A percentile compares a stretch with the other conserved stretches of the same genome.
Evolutionary conservation across 1,140 invertebrate species (phyloP).

Genomic region (Galleria mellonella): DNA sequence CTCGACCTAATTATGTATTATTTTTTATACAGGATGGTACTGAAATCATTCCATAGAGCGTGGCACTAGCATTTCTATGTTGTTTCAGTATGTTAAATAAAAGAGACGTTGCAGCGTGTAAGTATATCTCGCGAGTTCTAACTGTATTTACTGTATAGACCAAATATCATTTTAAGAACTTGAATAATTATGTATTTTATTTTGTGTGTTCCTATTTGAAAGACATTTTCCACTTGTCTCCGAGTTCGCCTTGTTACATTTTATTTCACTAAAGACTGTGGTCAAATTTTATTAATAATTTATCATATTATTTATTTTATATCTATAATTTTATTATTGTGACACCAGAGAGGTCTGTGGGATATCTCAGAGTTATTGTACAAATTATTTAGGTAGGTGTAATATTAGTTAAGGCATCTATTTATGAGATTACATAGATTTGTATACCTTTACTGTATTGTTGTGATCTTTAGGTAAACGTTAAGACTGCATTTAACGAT

Average conservation of each 20-base stretch:
- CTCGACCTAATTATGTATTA: constrained; percentile 8
- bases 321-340: constrained; percentile 47
- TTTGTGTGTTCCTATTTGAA: constrained; percentile 61
- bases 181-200: constrained; percentile 34
- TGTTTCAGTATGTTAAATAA: constrained; percentile 9
- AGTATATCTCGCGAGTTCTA: constrained; percentile 6
- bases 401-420: constrained; percentile 58
- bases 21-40: constrained; percentile 23
- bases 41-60: constrained; percentile 47
- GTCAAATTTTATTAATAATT: constrained; percentile 57
- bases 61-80: constrained; percentile 21
- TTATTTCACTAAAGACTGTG: constrained; percentile 61
- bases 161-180: constrained; percentile 40
- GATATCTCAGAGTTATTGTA: constrained; percentile 61
- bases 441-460: constrained; percentile 54
- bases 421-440: constrained; percentile 71
- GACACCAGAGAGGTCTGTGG: constrained; percentile 46
- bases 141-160: constrained; percentile 44
- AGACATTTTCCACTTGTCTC: constrained; percentile 50
- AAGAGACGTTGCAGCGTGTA: constrained; percentile 10
- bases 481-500: constrained; percentile 68
- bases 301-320: constrained; percentile 70
- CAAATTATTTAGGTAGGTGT: constrained; percentile 66
- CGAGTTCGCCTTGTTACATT: constrained; percentile 43
- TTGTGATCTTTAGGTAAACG: constrained; percentile 59